These are phyloP conservation scores for Scatophagus argus DNA, from an alignment of 2,113 vertebrate genomes.

Conservation along the genomic window DNA sequence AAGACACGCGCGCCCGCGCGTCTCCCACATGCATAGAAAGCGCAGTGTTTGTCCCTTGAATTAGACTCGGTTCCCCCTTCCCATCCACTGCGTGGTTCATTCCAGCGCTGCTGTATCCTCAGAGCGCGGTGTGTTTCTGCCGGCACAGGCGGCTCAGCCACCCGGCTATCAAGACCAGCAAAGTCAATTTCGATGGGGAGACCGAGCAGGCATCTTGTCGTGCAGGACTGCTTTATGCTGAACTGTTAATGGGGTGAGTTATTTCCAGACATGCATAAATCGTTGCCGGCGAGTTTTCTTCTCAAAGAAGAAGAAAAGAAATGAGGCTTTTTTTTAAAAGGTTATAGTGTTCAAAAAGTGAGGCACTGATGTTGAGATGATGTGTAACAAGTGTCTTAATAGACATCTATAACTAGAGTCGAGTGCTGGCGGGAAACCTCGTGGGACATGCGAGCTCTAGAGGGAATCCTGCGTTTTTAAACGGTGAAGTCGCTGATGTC, in stretches of 20 bases:
- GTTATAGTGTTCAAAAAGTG: constrained; percentile 44
- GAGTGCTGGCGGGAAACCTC: background rate
- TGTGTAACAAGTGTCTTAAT: constrained; percentile 67
- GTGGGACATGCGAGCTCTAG: background rate
- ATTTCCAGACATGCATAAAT: background rate
- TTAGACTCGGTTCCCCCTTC: constrained; percentile 43
- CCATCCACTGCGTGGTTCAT: constrained; percentile 64
- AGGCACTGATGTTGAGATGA: constrained; percentile 7
- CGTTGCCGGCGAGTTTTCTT: constrained; percentile 4
- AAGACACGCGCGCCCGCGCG: background rate
- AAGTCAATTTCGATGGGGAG: constrained; percentile 52
- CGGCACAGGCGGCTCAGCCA: constrained; percentile 31
- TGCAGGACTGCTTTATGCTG: constrained; percentile 31
- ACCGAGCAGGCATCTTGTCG: constrained; percentile 6
- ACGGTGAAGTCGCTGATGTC: constrained; percentile 18
- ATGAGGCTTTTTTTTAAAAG: background rate
- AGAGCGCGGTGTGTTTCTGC: constrained; percentile 40
- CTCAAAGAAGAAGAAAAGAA: background rate
- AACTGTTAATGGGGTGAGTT: constrained; percentile 71
- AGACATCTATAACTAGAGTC: background rate
- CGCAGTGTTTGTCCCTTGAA: constrained; percentile 22
- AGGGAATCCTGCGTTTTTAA: background rate
- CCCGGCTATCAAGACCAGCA: constrained; percentile 20
- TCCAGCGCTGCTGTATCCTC: constrained; percentile 62
- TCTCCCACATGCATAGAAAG: constrained; percentile 17